Evolutionary conservation across 1,140 invertebrate species (phyloP).

Genomic region (Plodia interpunctella): DNA sequence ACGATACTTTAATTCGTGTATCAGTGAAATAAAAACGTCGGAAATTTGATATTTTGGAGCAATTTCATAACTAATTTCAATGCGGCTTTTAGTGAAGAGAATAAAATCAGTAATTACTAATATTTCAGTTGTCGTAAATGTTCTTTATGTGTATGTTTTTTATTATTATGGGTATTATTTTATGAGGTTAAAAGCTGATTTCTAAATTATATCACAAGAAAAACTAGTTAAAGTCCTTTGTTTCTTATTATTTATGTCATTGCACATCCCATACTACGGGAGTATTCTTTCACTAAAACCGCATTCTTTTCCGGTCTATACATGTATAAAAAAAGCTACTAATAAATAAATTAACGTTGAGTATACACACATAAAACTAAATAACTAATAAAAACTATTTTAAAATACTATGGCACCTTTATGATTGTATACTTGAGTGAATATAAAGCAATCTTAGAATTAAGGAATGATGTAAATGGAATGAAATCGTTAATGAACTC

Average conservation of each 20-base stretch:
- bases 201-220: too few relatives aligned
- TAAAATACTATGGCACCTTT: slow-evolving; percentile 37
- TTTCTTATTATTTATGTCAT: too few relatives aligned
- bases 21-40: neutral
- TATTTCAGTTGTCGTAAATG: too few relatives aligned
- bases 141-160: too few relatives aligned
- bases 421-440: slow-evolving; percentile 7
- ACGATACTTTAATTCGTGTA: too few relatives aligned
- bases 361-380: slow-evolving; percentile 6
- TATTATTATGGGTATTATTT: too few relatives aligned
- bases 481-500: slow-evolving; percentile 17
- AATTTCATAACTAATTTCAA: neutral
- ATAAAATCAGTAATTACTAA: too few relatives aligned
- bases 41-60: too few relatives aligned
- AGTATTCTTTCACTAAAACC: neutral
- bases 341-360: slow-evolving; percentile 1
- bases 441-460: slow-evolving; percentile 8
- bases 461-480: slow-evolving; percentile 24
- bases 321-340: neutral
- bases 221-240: too few relatives aligned
- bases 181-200: too few relatives aligned
- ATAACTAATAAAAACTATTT: slow-evolving; percentile 20
- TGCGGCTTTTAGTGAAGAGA: neutral
- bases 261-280: too few relatives aligned
- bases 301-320: too few relatives aligned